phyloP scores from a whole-genome alignment of 2,797 vertebrate genomes.

The Schizopygopsis malacanthus region DNA sequence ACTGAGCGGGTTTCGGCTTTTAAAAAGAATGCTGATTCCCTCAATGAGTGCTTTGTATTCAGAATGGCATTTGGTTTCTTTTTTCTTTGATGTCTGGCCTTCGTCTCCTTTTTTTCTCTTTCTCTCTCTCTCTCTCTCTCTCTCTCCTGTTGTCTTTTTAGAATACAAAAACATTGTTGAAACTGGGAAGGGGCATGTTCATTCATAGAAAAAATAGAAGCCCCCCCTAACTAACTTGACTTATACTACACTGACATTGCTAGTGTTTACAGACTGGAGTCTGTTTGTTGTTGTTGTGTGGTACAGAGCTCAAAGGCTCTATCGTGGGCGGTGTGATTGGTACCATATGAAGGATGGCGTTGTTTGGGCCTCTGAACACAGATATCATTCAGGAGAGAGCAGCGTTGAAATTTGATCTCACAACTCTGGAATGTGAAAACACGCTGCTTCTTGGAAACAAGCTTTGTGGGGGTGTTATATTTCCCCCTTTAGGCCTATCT shows the following conservation, averaged over 20 bases:
- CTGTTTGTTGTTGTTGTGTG: conserved; percentile 42
- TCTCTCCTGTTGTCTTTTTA: background rate
- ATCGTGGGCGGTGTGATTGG: background rate
- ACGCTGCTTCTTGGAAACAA: conserved; percentile 40
- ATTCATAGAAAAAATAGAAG: background rate
- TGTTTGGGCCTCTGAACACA: conserved; percentile 34
- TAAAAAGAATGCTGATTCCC: conserved; percentile 13
- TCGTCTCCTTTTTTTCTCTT: background rate
- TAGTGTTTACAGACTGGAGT: background rate
- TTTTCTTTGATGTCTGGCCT: conserved; percentile 48
- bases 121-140: background rate
- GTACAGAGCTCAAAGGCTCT: conserved; percentile 21
- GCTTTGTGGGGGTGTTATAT: conserved; percentile 15
- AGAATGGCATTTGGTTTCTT: conserved; percentile 48
- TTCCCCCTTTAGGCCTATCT: conserved; percentile 6
- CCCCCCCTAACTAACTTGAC: background rate
- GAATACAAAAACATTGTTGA: conserved; percentile 42
- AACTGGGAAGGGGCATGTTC: background rate
- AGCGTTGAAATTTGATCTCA: conserved; percentile 54
- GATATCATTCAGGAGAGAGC: conserved; percentile 39
- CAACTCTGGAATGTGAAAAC: conserved; percentile 54
- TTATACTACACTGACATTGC: background rate
- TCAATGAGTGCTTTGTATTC: conserved; percentile 42
- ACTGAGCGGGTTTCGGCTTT: background rate
- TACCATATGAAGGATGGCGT: conserved; percentile 14